Evolutionary conservation across 2,113 vertebrate species (phyloP), one percentile per base, ranked within the genome.

Genomic region (Psilopsiagon aymara): DNA sequence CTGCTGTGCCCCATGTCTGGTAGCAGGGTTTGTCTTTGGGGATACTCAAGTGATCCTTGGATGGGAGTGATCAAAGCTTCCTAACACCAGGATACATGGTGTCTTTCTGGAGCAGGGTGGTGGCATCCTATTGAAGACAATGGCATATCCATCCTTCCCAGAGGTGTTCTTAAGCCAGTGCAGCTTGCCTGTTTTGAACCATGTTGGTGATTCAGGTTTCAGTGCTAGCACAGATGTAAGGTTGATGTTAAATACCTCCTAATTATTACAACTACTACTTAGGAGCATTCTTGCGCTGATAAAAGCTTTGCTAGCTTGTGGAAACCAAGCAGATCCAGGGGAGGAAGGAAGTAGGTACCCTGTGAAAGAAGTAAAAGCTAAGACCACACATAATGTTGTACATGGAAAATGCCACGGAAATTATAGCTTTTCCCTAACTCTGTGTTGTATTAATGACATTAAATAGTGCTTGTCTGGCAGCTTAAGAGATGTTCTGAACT

Each of bases 401-500:
- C 13, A 9, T 1, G 9, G n/a, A 83, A 89, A 70, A 71, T 16
- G 21, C 21, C 15, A 11, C 0, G 2, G 59, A 75, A 86, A 69
- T 57, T 55, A 62, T 84, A 80, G 19, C 41, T 92, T 1, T 76
- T 88, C 52, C 60, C 13, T 69, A 75, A 25, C 39, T 77, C 53
- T 82, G 76, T 2, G 2, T 39, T 90, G 27, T 75, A 47, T 84
- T 90, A 88, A 79, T 73, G 73, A 51, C 28, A 75, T 95, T 49
- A 64, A 82, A 37, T 24, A 85, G 67, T 3, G 10, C 66, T 91
- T 88, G 49, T 88, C 53, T 73, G 74, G 39, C 25, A 4, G 0
- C 43, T 83, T 88, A 52, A 88, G 63, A 88, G 85, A 8, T 62
- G 43, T 55, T 96, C 44, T 77, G 59, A 93, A 83, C 87, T 90